Percentiles rank a stretch among this genome's conserved stretches.
These are phyloP conservation scores for Gila orcuttii DNA, from an alignment of 2,113 vertebrate genomes.

Conservation along the genomic window DNA sequence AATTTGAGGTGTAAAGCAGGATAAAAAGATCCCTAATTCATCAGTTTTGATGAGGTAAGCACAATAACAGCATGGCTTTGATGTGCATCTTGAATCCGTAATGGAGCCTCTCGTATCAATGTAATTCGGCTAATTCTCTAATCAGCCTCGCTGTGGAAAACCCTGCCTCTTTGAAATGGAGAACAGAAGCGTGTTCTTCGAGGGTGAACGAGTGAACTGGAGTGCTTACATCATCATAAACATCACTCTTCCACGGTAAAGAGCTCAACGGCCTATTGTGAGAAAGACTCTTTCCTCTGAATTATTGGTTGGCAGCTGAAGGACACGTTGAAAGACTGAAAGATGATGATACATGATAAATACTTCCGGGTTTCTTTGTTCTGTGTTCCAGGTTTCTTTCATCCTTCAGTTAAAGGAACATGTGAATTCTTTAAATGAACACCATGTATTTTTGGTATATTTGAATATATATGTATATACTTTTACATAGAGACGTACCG, in stretches of 20 bases:
- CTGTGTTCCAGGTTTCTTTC: background rate
- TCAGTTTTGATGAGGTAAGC: constrained; percentile 32
- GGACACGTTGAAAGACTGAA: background rate
- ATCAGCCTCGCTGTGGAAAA: constrained; percentile 66
- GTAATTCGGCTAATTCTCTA: constrained; percentile 64
- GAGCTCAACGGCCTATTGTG: too few relatives aligned
- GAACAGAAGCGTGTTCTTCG: constrained; percentile 69
- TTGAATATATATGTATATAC: too few relatives aligned
- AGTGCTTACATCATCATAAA: constrained; percentile 68
- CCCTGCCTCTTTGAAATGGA: constrained; percentile 74
- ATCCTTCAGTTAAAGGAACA: background rate
- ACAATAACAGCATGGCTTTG: constrained; percentile 48
- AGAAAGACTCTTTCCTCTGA: background rate
- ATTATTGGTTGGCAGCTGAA: background rate
- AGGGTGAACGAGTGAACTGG: constrained; percentile 67
- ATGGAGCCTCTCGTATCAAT: constrained; percentile 19
- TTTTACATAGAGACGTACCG: too few relatives aligned
- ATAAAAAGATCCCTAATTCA: background rate
- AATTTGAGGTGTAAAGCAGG: background rate
- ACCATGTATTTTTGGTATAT: too few relatives aligned
- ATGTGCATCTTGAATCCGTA: constrained; percentile 43
- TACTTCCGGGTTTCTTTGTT: background rate
- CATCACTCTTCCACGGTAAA: constrained; percentile 39
- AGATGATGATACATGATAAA: background rate
- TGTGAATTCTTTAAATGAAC: background rate